Evolutionary conservation across 2,113 vertebrate genomes (phyloP), one percentile per base, ranked within the genome.

Genomic region (Pleuronectes platessa): DNA sequence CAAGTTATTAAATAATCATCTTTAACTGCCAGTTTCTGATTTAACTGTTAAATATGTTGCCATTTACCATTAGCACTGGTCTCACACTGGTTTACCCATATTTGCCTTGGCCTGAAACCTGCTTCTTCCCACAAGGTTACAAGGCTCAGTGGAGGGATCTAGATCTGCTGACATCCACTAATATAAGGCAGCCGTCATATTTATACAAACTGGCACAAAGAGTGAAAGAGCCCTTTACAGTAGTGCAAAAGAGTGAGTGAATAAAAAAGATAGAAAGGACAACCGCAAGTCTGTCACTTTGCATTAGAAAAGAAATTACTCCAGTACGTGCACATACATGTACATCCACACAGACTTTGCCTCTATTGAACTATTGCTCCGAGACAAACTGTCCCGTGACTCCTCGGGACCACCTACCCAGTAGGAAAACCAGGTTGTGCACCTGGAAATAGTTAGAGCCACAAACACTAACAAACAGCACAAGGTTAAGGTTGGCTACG

Each of bases 121-220:
- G 93, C 94, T 92, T 94, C 94, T 93, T 75, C 89, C 94, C 93
- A 94, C 91, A 93, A 93, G 87, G 90, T 97, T 96, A 96, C 91
- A 93, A 92, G 94, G 94, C 95, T 97, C 96, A 90, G 91, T 92
- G 95, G 96, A 96, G 92, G 88, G 90, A 92, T 94, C 92, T 88
- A 94, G 95, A 96, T 95, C 82, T 96, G 95, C 96, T 97, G 96
- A 97, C 96, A 94, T 92, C 92, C 94, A 93, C 91, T 83, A 96
- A 96, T 93, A 80, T 49, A 92, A 78, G 68, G 92, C 93, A 94
- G 94, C 94, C 92, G 93, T 95, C 95, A 95, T 96, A 96, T 97
- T 96, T 96, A 75, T 95, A 94, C 81, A 93, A 94, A 94, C 95
- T 96, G 95, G 94, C 94, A 96, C 76, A 93, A 93, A 94, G 93